Evolutionary conservation across 53 echinoderm and acorn worm species (phyloP), one percentile per base, ranked within the genome.

Genomic region (Paracentrotus lividus): DNA sequence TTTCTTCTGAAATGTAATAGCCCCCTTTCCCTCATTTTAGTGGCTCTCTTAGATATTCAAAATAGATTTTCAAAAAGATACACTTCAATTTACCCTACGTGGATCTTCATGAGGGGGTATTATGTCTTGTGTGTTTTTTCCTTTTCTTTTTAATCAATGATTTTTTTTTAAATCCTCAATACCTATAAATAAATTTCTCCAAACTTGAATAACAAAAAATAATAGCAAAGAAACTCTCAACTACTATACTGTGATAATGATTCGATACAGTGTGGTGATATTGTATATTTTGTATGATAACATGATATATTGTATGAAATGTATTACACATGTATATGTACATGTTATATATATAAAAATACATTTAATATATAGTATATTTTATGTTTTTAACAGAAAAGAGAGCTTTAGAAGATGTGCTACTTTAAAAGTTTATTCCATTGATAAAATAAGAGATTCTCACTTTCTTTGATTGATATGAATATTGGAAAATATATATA

Each of bases 351-450:
- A 81, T 81, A 81, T 47, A n/a, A 26, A 67, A 81, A 45, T 81
- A 81, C 81, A 81, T 81, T 81, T 45, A 81, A 81, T 81, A 81
- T 81, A 81, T 81, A 81, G 44, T 47, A 81, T 81, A 81, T 81
- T 81, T 81, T 81, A 81, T 47, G 47, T 81, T 47, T 81, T n/a
- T 26, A 81, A 76, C 26, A 49, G 27, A 47, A 47, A 21, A 45
- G 45, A 15, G 47, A 81, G 81, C 47, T 81, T n/a, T n/a, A 2
- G n/a, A 81, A 26, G n/a, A 44, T 5, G 47, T 47, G 7, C 47
- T 47, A n/a, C 24, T 81, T 81, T 49, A 10, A 81, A 42, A 76
- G 26, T n/a, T 26, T 23, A 45, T 81, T 81, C 27, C 47, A 49
- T 81, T 27, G 5, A 47, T 47, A 16, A 81, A n/a, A n/a, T n/a